Base-by-base conservation (phyloP, 2,888 invertebrate genomes). In the Neocrepidodera transversa region DNA sequence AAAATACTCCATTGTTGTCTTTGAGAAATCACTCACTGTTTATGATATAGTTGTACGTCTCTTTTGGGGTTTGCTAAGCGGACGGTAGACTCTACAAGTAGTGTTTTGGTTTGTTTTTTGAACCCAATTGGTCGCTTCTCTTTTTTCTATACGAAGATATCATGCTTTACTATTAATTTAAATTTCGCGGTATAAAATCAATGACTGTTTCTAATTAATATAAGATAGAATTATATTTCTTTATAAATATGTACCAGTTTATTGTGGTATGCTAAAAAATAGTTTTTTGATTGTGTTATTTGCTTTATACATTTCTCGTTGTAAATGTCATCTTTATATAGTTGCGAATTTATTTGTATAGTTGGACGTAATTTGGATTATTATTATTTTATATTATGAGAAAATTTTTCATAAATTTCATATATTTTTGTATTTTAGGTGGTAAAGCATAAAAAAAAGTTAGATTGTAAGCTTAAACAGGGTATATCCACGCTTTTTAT, bases 241-340 rank as follows among this genome's bases (percentile, higher is more conserved):
- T 28, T 10, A 17, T 30, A 10, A 30, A 17, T 14, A 10, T 42
- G 16, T 49, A 35, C 30, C 11, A 49, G 32, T 35, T 17, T 11
- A 32, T 11, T 43, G 23, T 20, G 20, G 32, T 32, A 49, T 49
- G 13, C 13, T 32, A 18, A 32, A 32, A 47, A 47, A 47, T 47
- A 4, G 2, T 14, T 47, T 47, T 30, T 48, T 30, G n/a, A 47
- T 32, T 2, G 32, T 11, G 32, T 50, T 14, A 36, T 20, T 50
- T 36, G 18, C 14, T 51, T 26, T 51, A 26, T 42, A 42, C 42
- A 20, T n/a, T 51, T 51, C 35, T 20, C 23, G 10, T 38, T 40
- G 40, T 51, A 16, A 51, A 38, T 10, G 40, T n/a, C 14, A 51
- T 51, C 51, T 51, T 51, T 40, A 51, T 40, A 40, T 40, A 40